Base-by-base conservation (phyloP, 2,888 invertebrate species). In the Orthosia gothica region DNA sequence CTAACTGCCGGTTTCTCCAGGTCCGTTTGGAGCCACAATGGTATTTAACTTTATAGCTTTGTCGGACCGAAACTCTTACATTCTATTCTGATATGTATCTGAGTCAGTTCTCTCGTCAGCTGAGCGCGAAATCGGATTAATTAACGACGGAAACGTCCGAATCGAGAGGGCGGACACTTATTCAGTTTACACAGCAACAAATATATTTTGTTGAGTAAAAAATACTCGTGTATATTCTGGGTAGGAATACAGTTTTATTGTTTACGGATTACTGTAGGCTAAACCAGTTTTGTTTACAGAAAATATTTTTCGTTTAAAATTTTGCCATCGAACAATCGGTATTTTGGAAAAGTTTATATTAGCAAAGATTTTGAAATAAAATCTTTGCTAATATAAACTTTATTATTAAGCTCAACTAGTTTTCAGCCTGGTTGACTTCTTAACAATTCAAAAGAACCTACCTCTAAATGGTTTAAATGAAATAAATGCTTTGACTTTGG, bases 81-180 rank as follows among this genome's bases (percentile, higher is more conserved):
- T 86, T n/a, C 79, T 82, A n/a, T n/a, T n/a, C n/a, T 81, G 84
- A 87, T 83, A 89, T 88, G 87, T 85, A 88, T 87, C 86, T 87
- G 87, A 81, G 82, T 83, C 86, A 82, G 75, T 87, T 85, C 68
- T 80, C 72, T 81, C 26, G 82, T 83, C 88, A 87, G 85, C 79
- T 82, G 88, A 84, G 87, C 87, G 87, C 76, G 73, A 90, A 91
- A 91, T 89, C 84, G 84, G 87, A 88, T 90, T 91, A 89, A 89
- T 88, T 88, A 88, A 76, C 71, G 77, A 77, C 80, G 85, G 79
- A 88, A 89, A 83, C 80, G 73, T 86, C 82, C 82, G 80, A 84
- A 83, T 83, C 73, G 76, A 77, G 71, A 77, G 81, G 73, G 65
- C 52, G 77, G 68, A 73, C 58, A 67, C 81, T 72, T 82, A 90